phyloP scores from a whole-genome alignment of 2,113 vertebrate genomes.

The Colius striatus region DNA sequence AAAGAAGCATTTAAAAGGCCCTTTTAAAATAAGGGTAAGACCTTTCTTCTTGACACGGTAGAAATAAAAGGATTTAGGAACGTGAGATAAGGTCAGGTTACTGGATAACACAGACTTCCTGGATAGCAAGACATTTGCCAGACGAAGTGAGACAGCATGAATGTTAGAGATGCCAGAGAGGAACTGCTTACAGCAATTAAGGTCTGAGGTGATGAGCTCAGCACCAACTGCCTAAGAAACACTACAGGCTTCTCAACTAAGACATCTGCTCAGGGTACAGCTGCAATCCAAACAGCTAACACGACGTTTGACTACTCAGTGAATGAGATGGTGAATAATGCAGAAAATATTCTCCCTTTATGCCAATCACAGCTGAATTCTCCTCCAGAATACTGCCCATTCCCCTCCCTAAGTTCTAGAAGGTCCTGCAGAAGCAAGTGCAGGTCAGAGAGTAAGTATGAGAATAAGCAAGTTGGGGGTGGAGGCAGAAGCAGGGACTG shows the following conservation, averaged over 20 bases:
- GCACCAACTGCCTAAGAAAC: neutral
- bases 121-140: neutral
- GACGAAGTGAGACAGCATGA: neutral
- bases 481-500: neutral
- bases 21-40: neutral
- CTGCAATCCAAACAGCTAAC: neutral
- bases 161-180: neutral
- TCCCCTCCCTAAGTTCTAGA: neutral
- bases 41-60: neutral
- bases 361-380: neutral
- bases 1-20: neutral
- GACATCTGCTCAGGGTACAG: neutral
- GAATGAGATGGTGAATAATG: neutral
- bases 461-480: neutral
- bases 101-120: neutral
- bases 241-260: neutral
- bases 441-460: neutral
- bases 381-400: neutral
- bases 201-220: conserved; percentile 32
- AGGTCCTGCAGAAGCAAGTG: neutral
- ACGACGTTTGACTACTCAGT: neutral
- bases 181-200: conserved; percentile 9
- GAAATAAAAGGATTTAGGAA: neutral
- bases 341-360: neutral
- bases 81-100: conserved; percentile 3